Percentiles rank a stretch among this genome's conserved stretches.
Evolutionary conservation across 2,888 invertebrate genomes (phyloP).

Genomic region (Vanessa cardui): DNA sequence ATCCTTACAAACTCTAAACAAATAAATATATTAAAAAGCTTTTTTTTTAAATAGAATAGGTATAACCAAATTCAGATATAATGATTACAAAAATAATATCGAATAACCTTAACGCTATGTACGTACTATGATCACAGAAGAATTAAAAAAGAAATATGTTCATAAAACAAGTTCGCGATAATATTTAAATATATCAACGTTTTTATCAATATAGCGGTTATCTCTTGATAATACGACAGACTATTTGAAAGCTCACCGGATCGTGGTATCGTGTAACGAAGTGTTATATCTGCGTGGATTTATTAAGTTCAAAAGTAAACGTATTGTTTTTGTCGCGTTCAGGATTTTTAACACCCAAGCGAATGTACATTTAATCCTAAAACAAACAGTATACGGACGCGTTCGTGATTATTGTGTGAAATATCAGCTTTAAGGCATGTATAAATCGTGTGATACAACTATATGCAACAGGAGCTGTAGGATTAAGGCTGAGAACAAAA

Average conservation of each 20-base stretch:
- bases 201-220: conserved; percentile 34
- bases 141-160: not conserved
- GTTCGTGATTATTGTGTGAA: not conserved
- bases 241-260: conserved; percentile 32
- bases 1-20: too few relatives aligned
- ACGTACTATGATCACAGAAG: too few relatives aligned
- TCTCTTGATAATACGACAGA: conserved; percentile 28
- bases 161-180: conserved; percentile 15
- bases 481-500: too few relatives aligned
- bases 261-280: conserved; percentile 13
- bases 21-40: too few relatives aligned
- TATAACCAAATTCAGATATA: too few relatives aligned
- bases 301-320: conserved; percentile 6
- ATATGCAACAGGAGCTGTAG: too few relatives aligned
- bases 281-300: conserved; percentile 12
- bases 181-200: conserved; percentile 17
- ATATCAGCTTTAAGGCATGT: too few relatives aligned
- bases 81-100: too few relatives aligned
- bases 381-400: not conserved
- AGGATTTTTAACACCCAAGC: not conserved
- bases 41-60: too few relatives aligned
- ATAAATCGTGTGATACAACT: too few relatives aligned
- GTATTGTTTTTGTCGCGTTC: conserved; percentile 6
- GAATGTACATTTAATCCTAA: not conserved
- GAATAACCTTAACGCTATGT: too few relatives aligned